These are phyloP conservation scores for Cephonodes hylas DNA, from an alignment of 2,888 invertebrate genomes.

Conservation along the genomic window DNA sequence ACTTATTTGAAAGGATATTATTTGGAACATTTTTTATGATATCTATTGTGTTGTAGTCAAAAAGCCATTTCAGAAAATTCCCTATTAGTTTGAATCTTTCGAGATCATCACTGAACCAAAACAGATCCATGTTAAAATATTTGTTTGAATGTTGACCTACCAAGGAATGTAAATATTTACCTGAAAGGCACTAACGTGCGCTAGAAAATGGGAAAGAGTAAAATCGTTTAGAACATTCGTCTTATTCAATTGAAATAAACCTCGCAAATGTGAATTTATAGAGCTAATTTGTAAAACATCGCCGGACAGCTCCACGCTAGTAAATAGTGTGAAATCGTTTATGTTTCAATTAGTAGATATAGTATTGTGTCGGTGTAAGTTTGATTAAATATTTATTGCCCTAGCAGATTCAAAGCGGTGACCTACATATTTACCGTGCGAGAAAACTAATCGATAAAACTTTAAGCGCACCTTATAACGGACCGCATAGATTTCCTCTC, in stretches of 20 bases:
- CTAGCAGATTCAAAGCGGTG: conserved; percentile 28
- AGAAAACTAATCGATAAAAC: conserved; percentile 46
- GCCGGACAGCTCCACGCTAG: background rate
- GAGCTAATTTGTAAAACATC: background rate
- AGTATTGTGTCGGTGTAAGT: conserved; percentile 32
- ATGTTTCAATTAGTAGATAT: conserved; percentile 39
- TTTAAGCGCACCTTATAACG: conserved; percentile 82
- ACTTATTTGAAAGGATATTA: too few relatives aligned
- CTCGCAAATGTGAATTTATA: background rate
- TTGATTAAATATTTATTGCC: conserved; percentile 39
- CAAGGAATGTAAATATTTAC: conserved; percentile 57
- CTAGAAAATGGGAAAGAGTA: conserved; percentile 74
- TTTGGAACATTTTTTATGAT: too few relatives aligned
- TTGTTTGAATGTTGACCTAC: conserved; percentile 9
- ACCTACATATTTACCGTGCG: conserved; percentile 32
- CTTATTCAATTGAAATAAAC: conserved; percentile 8
- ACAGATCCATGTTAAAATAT: background rate
- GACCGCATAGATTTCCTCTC: conserved; percentile 83
- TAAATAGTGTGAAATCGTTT: conserved; percentile 2
- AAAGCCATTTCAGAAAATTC: too few relatives aligned
- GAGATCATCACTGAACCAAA: background rate
- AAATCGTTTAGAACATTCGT: conserved; percentile 38
- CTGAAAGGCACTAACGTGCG: conserved; percentile 76
- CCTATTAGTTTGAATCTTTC: background rate
- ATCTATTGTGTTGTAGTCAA: too few relatives aligned